Conservation (phyloP, 2,888 invertebrate genomes). For the Trichogramma dendrolimi region DNA sequence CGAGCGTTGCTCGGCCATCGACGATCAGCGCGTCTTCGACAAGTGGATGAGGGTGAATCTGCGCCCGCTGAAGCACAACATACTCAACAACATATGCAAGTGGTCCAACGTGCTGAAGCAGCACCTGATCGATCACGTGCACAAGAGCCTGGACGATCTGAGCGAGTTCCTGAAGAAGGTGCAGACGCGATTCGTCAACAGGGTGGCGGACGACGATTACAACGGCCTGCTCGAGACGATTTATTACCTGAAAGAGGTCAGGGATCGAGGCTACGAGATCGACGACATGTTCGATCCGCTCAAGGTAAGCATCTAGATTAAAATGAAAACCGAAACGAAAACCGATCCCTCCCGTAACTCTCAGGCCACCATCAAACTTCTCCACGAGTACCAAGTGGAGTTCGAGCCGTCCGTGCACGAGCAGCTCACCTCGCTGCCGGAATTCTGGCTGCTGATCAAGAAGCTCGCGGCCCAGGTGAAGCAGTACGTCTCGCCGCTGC, state of each 20-base stretch:
- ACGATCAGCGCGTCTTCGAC: slow-evolving; percentile 65
- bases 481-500: slow-evolving; percentile 81
- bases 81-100: slow-evolving; percentile 78
- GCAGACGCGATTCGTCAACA: slow-evolving; percentile 66
- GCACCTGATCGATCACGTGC: slow-evolving; percentile 77
- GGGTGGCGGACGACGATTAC: slow-evolving; percentile 80
- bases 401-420: slow-evolving; percentile 67
- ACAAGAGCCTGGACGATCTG: slow-evolving; percentile 69
- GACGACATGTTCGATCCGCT: slow-evolving; percentile 89
- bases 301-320: slow-evolving; percentile 47
- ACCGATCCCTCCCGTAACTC: neutral
- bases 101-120: slow-evolving; percentile 87
- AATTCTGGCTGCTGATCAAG: slow-evolving; percentile 81
- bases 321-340: no score
- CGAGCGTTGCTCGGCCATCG: slow-evolving; percentile 67
- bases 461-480: slow-evolving; percentile 78
- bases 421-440: slow-evolving; percentile 73
- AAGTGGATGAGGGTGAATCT: slow-evolving; percentile 79
- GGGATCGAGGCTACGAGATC: slow-evolving; percentile 73
- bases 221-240: slow-evolving; percentile 79
- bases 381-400: slow-evolving; percentile 81
- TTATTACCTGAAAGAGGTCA: slow-evolving; percentile 72
- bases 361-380: slow-evolving; percentile 73
- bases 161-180: slow-evolving; percentile 75
- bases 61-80: slow-evolving; percentile 73